Percentiles rank a stretch among this genome's conserved stretches.
phyloP scores from a whole-genome alignment of 2,113 vertebrate genomes.

The Centropus unirufus region DNA sequence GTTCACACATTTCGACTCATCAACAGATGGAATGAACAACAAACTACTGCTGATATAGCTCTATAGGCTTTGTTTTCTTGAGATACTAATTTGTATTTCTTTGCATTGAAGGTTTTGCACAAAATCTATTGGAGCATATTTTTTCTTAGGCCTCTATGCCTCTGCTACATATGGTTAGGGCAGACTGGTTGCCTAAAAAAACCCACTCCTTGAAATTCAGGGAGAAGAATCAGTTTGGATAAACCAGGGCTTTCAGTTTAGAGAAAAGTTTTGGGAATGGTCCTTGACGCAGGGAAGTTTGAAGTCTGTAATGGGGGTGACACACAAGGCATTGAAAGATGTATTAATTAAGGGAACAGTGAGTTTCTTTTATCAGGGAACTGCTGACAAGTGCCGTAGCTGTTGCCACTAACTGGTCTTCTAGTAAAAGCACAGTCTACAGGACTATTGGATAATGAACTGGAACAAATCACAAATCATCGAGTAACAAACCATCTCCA shows the following conservation, averaged over 20 bases:
- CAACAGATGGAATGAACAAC: background rate
- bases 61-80: background rate
- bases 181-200: background rate
- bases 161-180: background rate
- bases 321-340: background rate
- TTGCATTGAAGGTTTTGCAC: background rate
- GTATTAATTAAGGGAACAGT: background rate
- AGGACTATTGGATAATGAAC: background rate
- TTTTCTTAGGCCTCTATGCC: background rate
- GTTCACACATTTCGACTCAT: background rate
- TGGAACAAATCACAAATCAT: background rate
- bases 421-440: background rate
- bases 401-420: background rate
- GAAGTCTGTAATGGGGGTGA: background rate
- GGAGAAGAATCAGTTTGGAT: background rate
- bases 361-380: background rate
- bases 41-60: background rate
- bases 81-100: background rate
- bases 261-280: background rate
- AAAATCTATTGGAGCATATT: background rate
- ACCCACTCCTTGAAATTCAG: background rate
- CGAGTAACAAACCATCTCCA: background rate
- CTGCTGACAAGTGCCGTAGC: background rate
- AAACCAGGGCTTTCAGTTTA: background rate
- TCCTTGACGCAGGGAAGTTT: background rate